These are phyloP conservation scores for Aporophyla nigra DNA, from an alignment of 2,888 invertebrate species.

Conservation along the genomic window DNA sequence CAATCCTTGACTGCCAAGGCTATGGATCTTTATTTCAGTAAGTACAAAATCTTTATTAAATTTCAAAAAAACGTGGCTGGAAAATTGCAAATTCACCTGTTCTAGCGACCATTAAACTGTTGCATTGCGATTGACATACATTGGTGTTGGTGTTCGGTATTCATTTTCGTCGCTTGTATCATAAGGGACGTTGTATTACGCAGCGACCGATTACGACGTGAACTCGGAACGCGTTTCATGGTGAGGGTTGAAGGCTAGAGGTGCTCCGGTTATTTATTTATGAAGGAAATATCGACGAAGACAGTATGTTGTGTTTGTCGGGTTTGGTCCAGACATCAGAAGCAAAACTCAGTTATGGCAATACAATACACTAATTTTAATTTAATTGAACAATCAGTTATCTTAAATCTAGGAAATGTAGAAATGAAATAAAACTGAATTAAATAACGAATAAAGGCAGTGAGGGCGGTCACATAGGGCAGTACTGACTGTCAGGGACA, in stretches of 20 bases:
- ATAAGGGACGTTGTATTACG: conserved; percentile 39
- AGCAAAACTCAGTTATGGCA: no score
- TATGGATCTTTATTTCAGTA: conserved; percentile 8
- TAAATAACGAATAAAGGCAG: no score
- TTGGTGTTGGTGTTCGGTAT: conserved; percentile 34
- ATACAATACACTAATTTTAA: no score
- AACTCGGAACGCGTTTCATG: conserved; percentile 12
- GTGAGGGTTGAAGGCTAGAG: conserved; percentile 47
- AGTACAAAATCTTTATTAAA: conserved; percentile 27
- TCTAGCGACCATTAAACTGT: conserved; percentile 30
- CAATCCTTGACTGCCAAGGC: no score
- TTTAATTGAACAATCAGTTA: no score
- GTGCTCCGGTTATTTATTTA: conserved; percentile 40
- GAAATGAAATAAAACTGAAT: no score
- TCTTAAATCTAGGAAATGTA: no score
- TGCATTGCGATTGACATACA: conserved; percentile 48
- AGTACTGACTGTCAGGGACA: no score
- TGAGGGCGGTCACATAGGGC: no score
- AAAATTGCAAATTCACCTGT: conserved; percentile 43
- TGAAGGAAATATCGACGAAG: conserved; percentile 41
- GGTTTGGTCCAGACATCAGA: no score
- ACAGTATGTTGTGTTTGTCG: background rate
- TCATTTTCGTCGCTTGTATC: conserved; percentile 16
- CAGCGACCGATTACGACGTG: conserved; percentile 27
- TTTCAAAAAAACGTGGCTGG: background rate